A percentile compares a stretch with the other conserved stretches of the same genome.
These are phyloP conservation scores for Coccyzus lansbergi DNA, from an alignment of 2,797 vertebrate genomes.

Conservation along the genomic window DNA sequence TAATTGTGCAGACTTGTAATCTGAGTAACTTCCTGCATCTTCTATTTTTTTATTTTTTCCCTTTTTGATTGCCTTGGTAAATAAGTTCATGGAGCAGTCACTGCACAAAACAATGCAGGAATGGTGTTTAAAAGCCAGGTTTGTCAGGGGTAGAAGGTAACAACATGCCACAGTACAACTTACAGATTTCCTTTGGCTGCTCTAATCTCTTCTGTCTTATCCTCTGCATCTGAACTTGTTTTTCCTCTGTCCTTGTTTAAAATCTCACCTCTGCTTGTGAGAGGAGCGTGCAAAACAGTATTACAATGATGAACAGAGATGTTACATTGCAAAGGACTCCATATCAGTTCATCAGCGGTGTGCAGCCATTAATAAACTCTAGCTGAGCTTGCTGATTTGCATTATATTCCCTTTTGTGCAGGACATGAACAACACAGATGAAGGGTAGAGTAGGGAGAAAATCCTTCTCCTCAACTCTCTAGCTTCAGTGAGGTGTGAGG, in stretches of 20 bases:
- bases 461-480: not conserved
- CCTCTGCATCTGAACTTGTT: constrained; percentile 8
- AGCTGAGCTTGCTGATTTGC: not conserved
- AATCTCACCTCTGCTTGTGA: not conserved
- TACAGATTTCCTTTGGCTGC: not conserved
- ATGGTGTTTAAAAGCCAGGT: not conserved
- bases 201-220: constrained; percentile 12
- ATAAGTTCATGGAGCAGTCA: constrained; percentile 9
- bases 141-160: not conserved
- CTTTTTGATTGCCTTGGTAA: constrained; percentile 24
- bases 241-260: not conserved
- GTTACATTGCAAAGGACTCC: not conserved
- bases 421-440: not conserved
- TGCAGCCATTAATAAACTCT: not conserved
- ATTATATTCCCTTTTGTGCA: not conserved
- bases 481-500: not conserved
- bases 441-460: not conserved
- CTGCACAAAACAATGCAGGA: not conserved
- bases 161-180: not conserved
- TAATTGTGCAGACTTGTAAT: constrained; percentile 59
- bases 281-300: not conserved
- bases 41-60: not conserved
- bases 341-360: not conserved
- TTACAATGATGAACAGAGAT: not conserved
- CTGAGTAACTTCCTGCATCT: constrained; percentile 35